Conservation (phyloP, 2,113 vertebrate genomes). For the Corynorhinus townsendii region DNA sequence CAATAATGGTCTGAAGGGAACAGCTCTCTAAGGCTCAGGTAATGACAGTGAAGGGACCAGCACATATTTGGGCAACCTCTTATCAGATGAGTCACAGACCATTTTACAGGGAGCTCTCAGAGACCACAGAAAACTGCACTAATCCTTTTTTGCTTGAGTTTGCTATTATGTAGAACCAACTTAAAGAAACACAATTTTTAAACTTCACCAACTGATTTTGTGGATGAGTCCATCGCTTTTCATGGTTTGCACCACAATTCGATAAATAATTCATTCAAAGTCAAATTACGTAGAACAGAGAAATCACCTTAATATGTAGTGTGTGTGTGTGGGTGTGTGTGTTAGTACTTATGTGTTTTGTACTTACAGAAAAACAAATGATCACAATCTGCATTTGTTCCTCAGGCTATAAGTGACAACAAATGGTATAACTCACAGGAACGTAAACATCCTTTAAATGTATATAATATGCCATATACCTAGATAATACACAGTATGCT, state of each 20-base stretch:
- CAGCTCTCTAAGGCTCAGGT: not conserved
- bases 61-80: not conserved
- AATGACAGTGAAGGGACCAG: not conserved
- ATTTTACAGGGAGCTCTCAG: not conserved
- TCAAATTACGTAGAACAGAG: not conserved
- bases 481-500: not conserved
- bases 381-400: not conserved
- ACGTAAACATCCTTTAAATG: not conserved
- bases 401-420: not conserved
- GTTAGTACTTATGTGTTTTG: not conserved
- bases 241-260: not conserved
- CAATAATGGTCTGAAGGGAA: not conserved
- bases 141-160: not conserved
- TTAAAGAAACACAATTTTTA: constrained; percentile 22
- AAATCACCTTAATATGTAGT: not conserved
- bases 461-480: not conserved
- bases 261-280: constrained; percentile 10
- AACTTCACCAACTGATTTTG: not conserved
- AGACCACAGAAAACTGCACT: constrained; percentile 12
- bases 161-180: not conserved
- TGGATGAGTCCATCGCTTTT: not conserved
- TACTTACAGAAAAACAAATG: not conserved
- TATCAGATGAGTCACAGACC: not conserved
- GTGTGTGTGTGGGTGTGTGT: not conserved
- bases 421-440: not conserved